phyloP scores from a whole-genome alignment of 2,888 invertebrate genomes.

The Polylopha cassiicola region DNA sequence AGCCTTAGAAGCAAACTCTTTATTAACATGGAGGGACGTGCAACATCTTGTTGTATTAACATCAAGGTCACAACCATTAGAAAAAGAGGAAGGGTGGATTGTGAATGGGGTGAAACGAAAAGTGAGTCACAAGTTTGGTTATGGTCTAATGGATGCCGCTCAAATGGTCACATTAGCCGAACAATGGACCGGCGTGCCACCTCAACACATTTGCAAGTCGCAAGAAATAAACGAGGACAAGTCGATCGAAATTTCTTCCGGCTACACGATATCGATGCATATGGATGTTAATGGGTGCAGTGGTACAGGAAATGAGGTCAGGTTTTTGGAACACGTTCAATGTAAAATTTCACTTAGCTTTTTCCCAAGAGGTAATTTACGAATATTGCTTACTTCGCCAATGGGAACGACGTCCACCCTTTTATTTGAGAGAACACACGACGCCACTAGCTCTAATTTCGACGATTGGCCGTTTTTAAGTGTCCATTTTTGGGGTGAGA shows the following conservation, averaged over 20 bases:
- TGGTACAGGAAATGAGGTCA: slow-evolving; percentile 90
- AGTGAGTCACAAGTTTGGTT: slow-evolving; percentile 98
- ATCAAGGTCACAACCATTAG: slow-evolving; percentile 90
- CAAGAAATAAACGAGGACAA: slow-evolving; percentile 91
- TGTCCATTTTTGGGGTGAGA: slow-evolving; percentile 99
- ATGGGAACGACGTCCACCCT: slow-evolving; percentile 95
- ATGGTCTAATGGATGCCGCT: slow-evolving; percentile 98
- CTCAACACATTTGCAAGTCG: slow-evolving; percentile 96
- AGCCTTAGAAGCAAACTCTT: slow-evolving; percentile 94
- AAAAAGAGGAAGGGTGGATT: slow-evolving; percentile 95
- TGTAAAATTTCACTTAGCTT: slow-evolving; percentile 94
- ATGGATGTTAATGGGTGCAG: slow-evolving; percentile 95
- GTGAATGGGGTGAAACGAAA: slow-evolving; percentile 94
- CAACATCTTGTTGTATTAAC: slow-evolving; percentile 96
- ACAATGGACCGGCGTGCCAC: slow-evolving; percentile 95
- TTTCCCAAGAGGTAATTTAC: slow-evolving; percentile 94
- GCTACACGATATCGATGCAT: slow-evolving; percentile 86
- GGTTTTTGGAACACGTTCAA: slow-evolving; percentile 97
- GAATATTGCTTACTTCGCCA: slow-evolving; percentile 92
- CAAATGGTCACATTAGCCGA: slow-evolving; percentile 94
- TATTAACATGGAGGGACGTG: slow-evolving; percentile 97
- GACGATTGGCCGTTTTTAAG: slow-evolving; percentile 99
- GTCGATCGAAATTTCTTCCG: slow-evolving; percentile 85
- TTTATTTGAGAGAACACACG: slow-evolving; percentile 94
- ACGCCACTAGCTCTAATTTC: slow-evolving; percentile 94